Evolutionary conservation across 2,113 vertebrate species (phyloP).

Genomic region (Brachypteracias leptosomus): DNA sequence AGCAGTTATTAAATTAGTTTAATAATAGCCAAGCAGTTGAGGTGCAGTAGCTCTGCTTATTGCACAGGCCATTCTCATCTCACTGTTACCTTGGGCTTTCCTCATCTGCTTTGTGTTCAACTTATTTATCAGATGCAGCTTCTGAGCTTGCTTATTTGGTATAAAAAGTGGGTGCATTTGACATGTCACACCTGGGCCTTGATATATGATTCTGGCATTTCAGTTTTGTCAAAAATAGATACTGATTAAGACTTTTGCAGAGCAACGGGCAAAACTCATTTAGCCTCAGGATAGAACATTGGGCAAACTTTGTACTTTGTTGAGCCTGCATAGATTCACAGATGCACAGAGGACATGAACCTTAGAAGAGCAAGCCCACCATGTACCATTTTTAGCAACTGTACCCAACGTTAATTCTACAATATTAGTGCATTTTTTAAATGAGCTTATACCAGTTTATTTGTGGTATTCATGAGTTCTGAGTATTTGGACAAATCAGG

Average conservation of each 20-base stretch:
- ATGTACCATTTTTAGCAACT: neutral
- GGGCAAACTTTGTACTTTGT: neutral
- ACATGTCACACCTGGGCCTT: neutral
- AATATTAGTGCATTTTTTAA: neutral
- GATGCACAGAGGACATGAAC: neutral
- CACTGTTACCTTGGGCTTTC: slow-evolving; percentile 1
- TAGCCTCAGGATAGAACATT: neutral
- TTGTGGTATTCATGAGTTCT: neutral
- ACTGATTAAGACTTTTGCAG: neutral
- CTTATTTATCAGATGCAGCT: neutral
- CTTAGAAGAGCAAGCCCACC: neutral
- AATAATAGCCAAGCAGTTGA: slow-evolving; percentile 7
- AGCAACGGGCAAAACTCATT: neutral
- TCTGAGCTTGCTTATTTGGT: neutral
- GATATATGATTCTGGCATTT: neutral
- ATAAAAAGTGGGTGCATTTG: neutral
- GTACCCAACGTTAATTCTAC: neutral
- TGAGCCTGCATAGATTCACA: neutral
- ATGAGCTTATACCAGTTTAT: neutral
- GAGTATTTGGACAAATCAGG: neutral
- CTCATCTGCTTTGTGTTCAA: neutral
- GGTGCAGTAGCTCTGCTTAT: neutral
- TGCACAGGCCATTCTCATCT: neutral
- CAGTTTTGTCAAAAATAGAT: neutral
- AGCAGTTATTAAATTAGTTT: slow-evolving; percentile 40